phyloP scores from a whole-genome alignment of 64 coral and sea anemone species.

The Stichodactyla mertensii region DNA sequence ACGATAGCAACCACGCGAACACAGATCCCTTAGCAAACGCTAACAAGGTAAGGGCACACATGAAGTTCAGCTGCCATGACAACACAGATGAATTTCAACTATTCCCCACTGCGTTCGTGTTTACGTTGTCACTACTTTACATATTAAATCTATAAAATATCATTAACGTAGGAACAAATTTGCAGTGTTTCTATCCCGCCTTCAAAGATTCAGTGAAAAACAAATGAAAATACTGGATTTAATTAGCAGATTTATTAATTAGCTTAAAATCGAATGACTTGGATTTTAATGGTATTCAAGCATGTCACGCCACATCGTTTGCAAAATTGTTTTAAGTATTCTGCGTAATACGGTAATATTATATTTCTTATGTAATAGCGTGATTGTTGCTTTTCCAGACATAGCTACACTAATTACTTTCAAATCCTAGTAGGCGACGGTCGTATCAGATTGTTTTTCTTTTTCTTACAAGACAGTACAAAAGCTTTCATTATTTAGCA shows the following conservation, averaged over 20 bases:
- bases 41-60: not conserved
- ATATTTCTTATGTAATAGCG: not conserved
- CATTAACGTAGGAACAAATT: not conserved
- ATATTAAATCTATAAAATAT: conserved; percentile 1
- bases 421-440: not conserved
- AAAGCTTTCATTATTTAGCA: not conserved
- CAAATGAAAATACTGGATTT: not conserved
- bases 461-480: not conserved
- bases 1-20: not conserved
- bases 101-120: not conserved
- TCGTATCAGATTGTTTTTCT: not conserved
- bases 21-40: not conserved
- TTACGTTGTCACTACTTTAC: not conserved
- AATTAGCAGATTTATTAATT: not conserved
- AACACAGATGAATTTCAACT: not conserved
- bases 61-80: not conserved
- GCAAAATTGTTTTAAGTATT: not conserved
- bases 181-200: not conserved
- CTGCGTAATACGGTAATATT: not conserved
- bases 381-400: not conserved
- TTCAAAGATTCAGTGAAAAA: not conserved
- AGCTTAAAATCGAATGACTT: not conserved
- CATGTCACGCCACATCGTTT: not conserved
- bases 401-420: not conserved
- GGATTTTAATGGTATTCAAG: not conserved